These are phyloP conservation scores for Lepidochrysops patricia DNA, from an alignment of 2,888 invertebrate genomes.

Conservation along the genomic window DNA sequence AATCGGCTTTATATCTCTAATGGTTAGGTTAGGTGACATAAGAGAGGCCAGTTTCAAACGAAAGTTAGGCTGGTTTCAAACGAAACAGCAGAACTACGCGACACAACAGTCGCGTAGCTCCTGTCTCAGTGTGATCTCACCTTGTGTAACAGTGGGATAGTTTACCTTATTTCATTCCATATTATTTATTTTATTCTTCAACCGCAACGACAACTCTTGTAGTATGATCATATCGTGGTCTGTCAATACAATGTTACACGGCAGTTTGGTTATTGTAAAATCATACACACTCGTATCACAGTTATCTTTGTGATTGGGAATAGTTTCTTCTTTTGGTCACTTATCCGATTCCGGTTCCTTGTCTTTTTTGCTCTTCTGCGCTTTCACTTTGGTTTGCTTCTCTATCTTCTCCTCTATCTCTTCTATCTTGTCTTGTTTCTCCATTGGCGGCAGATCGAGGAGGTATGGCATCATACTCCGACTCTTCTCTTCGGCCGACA, in stretches of 20 bases:
- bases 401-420: conserved; percentile 25
- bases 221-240: conserved; percentile 42
- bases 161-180: neutral
- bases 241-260: conserved; percentile 36
- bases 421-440: conserved; percentile 27
- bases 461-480: conserved; percentile 67
- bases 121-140: no score
- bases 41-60: no score
- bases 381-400: conserved; percentile 16
- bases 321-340: conserved; percentile 42
- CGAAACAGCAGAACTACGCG: no score
- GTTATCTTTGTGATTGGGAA: conserved; percentile 32
- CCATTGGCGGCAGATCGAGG: conserved; percentile 51
- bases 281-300: conserved; percentile 44
- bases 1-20: no score
- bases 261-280: conserved; percentile 35
- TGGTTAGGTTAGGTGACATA: no score
- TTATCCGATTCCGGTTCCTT: conserved; percentile 47
- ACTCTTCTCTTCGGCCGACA: conserved; percentile 61
- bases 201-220: conserved; percentile 27
- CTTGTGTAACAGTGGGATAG: no score
- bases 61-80: no score
- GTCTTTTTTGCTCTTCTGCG: conserved; percentile 28
- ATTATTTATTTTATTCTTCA: conserved; percentile 14
- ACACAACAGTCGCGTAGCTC: no score